These are phyloP conservation scores for Collichthys lucidus DNA, from an alignment of 2,113 vertebrate species.

Conservation along the genomic window DNA sequence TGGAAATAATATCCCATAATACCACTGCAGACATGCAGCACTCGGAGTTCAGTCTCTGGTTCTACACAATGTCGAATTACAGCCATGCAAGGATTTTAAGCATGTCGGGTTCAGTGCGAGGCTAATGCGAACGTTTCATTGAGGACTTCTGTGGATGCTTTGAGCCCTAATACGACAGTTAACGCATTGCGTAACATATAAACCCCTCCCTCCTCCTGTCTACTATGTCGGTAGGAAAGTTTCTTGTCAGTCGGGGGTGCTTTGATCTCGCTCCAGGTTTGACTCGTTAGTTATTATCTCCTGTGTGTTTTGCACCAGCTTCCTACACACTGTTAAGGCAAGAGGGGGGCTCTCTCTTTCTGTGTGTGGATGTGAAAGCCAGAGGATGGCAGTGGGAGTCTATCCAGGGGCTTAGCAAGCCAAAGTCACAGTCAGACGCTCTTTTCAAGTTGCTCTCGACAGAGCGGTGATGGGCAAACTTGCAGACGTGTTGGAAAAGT, in stretches of 20 bases:
- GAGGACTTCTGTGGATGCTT: conserved; percentile 37
- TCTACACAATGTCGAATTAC: background rate
- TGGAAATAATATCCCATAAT: background rate
- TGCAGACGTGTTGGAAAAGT: conserved; percentile 45
- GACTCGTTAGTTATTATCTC: conserved; percentile 62
- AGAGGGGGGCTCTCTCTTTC: background rate
- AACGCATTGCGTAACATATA: conserved; percentile 43
- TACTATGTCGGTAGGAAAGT: conserved; percentile 21
- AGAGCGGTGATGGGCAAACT: conserved; percentile 14
- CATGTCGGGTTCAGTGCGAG: background rate
- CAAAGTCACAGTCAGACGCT: conserved; percentile 37
- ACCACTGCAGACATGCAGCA: background rate
- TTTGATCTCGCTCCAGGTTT: conserved; percentile 72
- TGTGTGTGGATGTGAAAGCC: conserved; percentile 34
- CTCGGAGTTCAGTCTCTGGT: background rate
- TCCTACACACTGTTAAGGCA: conserved; percentile 46
- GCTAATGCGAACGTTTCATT: conserved; percentile 21
- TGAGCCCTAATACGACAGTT: conserved; percentile 38
- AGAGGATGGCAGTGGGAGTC: conserved; percentile 47
- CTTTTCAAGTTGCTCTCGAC: conserved; percentile 46
- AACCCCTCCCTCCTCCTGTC: background rate
- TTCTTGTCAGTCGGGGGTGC: conserved; percentile 51
- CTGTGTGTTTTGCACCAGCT: conserved; percentile 47
- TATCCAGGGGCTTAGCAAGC: conserved; percentile 55
- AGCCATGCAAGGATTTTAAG: background rate